These are phyloP conservation scores for Paramacrobiotus metropolitanus DNA, from an alignment of 1,140 invertebrate genomes.

Conservation along the genomic window DNA sequence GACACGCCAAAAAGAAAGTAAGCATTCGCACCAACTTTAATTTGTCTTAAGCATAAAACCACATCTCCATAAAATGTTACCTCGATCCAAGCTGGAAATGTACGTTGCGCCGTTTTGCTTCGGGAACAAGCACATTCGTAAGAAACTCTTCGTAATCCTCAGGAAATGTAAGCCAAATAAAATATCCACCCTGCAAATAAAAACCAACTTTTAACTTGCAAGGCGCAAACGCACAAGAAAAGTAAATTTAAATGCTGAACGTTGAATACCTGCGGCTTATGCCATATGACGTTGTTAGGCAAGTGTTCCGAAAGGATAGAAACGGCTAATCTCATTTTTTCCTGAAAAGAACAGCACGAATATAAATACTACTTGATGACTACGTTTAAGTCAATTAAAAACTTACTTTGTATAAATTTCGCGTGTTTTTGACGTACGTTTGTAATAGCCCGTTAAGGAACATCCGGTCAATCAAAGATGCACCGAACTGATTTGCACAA, in stretches of 20 bases:
- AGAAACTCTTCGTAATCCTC: not conserved
- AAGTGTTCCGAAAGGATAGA: not conserved
- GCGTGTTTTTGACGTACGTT: too few species aligned
- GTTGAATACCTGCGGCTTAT: too few species aligned
- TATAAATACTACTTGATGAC: too few species aligned
- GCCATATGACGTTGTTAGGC: too few species aligned
- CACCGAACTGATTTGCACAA: too few species aligned
- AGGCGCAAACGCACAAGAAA: not conserved
- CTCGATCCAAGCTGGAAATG: not conserved
- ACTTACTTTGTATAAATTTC: too few species aligned
- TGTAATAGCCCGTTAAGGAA: too few species aligned
- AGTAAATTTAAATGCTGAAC: not conserved
- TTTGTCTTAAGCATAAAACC: not conserved
- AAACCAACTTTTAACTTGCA: not conserved
- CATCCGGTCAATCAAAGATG: too few species aligned
- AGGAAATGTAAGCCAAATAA: not conserved
- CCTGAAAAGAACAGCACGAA: not conserved
- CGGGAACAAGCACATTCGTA: not conserved
- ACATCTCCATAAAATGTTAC: not conserved
- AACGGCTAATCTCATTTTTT: not conserved
- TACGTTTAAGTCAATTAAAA: too few species aligned
- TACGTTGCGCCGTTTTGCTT: not conserved
- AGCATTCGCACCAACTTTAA: too few species aligned
- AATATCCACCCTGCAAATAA: slow-evolving; percentile 1
- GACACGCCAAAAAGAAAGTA: not conserved